These are phyloP conservation scores for Megalops atlanticus DNA, from an alignment of 2,113 vertebrate genomes.

Conservation along the genomic window DNA sequence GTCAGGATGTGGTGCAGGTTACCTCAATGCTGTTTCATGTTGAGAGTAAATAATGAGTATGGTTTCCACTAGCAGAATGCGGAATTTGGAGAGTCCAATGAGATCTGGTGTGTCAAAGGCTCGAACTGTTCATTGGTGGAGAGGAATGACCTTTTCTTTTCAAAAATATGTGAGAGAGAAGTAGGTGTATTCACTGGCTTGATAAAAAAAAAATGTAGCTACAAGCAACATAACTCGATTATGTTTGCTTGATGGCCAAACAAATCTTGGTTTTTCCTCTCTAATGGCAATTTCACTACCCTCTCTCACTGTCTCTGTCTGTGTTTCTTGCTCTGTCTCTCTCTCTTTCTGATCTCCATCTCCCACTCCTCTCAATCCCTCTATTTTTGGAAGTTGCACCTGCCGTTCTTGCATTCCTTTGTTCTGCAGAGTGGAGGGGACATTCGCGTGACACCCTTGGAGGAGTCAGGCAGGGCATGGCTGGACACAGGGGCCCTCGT, in stretches of 20 bases:
- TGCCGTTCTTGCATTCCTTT: slow-evolving; percentile 64
- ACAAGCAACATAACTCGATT: neutral
- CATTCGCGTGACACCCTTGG: slow-evolving; percentile 5
- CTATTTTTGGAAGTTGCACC: slow-evolving; percentile 73
- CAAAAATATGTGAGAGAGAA: neutral
- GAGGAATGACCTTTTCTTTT: neutral
- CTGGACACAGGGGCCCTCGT: neutral
- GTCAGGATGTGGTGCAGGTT: neutral
- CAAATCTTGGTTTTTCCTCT: neutral
- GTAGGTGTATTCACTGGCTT: neutral
- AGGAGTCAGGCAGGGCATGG: neutral
- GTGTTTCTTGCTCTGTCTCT: slow-evolving; percentile 17
- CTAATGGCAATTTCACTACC: neutral
- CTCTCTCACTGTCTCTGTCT: slow-evolving; percentile 25
- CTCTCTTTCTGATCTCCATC: slow-evolving; percentile 36
- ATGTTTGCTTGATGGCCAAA: slow-evolving; percentile 35
- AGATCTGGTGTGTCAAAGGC: neutral
- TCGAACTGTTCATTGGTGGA: neutral
- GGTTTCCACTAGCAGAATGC: neutral
- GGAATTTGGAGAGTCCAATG: neutral
- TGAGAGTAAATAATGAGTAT: neutral
- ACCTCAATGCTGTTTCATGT: neutral
- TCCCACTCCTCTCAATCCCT: slow-evolving; percentile 42
- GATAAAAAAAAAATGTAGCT: neutral
- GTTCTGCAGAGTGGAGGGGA: slow-evolving; percentile 19